A percentile compares a stretch with the other conserved stretches of the same genome.
Conservation (phyloP, 2,888 invertebrate genomes). For the Nectonema munidae region DNA sequence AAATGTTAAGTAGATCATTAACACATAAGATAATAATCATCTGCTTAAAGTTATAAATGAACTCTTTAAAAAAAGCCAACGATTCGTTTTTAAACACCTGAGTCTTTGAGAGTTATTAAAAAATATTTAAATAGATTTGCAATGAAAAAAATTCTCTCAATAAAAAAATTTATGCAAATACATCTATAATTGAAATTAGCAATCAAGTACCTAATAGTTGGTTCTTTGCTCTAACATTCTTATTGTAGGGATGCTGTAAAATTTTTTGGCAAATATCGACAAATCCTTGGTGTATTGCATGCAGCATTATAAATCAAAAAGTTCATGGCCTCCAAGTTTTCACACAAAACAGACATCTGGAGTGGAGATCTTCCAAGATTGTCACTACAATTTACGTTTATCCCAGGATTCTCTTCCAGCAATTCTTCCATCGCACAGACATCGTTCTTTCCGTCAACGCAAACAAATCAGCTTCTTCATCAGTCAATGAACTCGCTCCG, state of each 20-base stretch:
- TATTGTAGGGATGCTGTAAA: conserved; percentile 19
- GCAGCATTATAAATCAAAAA: conserved; percentile 20
- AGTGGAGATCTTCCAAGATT: conserved; percentile 19
- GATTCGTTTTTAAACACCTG: too few relatives aligned
- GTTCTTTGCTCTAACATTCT: conserved; percentile 15
- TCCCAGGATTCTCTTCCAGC: background rate
- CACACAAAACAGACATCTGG: conserved; percentile 20
- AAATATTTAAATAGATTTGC: too few relatives aligned
- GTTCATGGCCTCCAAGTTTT: conserved; percentile 19
- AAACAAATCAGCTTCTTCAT: background rate
- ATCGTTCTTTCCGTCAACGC: background rate
- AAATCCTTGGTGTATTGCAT: conserved; percentile 20
- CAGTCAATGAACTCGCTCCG: conserved; percentile 8
- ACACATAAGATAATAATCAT: too few relatives aligned
- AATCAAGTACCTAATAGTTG: too few relatives aligned
- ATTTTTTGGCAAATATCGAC: conserved; percentile 20
- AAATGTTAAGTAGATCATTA: too few relatives aligned
- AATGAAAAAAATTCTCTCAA: too few relatives aligned
- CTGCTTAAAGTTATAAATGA: too few relatives aligned
- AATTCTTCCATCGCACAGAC: background rate
- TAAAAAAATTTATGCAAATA: too few relatives aligned
- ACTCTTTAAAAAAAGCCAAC: too few relatives aligned
- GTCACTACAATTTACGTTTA: conserved; percentile 18
- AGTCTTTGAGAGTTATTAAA: too few relatives aligned
- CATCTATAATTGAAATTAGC: too few relatives aligned